Conservation (phyloP, 2,797 vertebrate species). For the Podarcis siculus region DNA sequence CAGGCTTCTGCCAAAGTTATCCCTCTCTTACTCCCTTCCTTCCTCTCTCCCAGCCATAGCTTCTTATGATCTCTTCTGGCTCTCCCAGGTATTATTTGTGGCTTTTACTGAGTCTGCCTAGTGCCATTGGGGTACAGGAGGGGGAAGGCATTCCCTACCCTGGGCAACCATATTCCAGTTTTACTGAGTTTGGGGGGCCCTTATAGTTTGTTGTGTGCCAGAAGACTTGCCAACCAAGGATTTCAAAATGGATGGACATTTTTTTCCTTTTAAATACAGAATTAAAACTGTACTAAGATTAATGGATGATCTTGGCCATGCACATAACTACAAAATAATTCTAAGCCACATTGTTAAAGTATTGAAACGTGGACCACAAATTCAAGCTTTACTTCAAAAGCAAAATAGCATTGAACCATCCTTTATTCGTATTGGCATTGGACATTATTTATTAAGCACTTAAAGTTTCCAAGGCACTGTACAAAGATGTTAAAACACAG, state of each 20-base stretch:
- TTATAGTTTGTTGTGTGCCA: background rate
- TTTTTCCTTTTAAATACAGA: background rate
- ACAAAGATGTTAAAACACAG: background rate
- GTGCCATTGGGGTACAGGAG: background rate
- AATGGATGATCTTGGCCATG: background rate
- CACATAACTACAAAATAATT: background rate
- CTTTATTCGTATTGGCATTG: background rate
- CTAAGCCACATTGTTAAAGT: background rate
- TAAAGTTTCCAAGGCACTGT: background rate
- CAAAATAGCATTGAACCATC: background rate
- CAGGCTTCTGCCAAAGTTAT: background rate
- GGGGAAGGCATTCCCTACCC: background rate
- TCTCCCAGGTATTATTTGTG: background rate
- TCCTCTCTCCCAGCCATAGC: background rate
- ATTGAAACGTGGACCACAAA: background rate
- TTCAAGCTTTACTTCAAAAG: background rate
- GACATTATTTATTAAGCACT: background rate
- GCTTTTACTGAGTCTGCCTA: background rate
- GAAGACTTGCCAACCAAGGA: background rate
- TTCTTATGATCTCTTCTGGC: background rate
- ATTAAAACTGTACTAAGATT: background rate
- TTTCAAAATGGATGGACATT: background rate
- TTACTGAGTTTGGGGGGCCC: background rate
- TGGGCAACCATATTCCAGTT: background rate
- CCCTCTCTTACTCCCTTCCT: background rate